Conservation (phyloP, 2,113 vertebrate species). For the Galemys pyrenaicus region DNA sequence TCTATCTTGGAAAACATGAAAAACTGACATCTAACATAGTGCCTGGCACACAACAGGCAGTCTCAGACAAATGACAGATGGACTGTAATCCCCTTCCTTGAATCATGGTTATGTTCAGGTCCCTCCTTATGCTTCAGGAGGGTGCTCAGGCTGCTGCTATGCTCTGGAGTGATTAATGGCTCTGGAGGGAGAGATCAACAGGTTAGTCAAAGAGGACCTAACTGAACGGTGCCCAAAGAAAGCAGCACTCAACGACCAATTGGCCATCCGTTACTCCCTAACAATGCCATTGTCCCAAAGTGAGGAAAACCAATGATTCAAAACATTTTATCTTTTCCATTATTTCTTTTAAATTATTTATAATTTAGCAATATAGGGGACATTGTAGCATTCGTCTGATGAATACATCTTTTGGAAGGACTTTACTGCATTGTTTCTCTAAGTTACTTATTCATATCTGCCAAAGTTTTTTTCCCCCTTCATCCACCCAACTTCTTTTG, state of each 20-base stretch:
- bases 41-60: neutral
- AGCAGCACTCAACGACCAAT: neutral
- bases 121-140: neutral
- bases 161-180: neutral
- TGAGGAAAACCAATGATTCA: neutral
- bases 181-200: neutral
- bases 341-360: neutral
- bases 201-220: neutral
- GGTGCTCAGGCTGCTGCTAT: neutral
- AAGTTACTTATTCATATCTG: constrained; percentile 23
- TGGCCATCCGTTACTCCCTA: neutral
- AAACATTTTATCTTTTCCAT: neutral
- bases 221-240: neutral
- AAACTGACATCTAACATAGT: neutral
- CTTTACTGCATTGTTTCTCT: constrained; percentile 20
- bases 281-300: neutral
- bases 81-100: neutral
- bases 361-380: constrained; percentile 22
- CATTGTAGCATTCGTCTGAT: neutral
- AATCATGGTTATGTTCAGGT: neutral
- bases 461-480: neutral
- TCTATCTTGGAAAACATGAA: neutral
- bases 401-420: constrained; percentile 53
- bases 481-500: neutral
- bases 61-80: neutral